Evolutionary conservation across 1,140 invertebrate species (phyloP).

Genomic region (Zaprionus capensis): DNA sequence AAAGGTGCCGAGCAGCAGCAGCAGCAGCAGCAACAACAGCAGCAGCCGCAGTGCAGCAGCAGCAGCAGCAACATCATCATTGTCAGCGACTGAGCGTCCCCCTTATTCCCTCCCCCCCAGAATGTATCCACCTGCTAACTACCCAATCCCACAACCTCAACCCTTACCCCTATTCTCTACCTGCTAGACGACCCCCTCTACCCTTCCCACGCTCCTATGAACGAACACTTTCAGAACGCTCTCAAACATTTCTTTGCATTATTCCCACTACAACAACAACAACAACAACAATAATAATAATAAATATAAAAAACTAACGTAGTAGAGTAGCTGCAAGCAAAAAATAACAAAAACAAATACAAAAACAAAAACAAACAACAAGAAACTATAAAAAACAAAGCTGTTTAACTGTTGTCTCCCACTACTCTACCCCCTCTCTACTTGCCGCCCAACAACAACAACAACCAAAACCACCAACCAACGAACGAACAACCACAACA

Average conservation of each 20-base stretch:
- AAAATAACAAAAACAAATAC: constrained; percentile 41
- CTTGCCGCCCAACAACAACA: constrained; percentile 59
- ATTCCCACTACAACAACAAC: constrained; percentile 33
- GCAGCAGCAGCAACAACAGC: constrained; percentile 62
- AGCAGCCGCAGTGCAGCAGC: constrained; percentile 40
- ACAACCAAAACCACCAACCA: constrained; percentile 55
- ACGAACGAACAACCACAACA: constrained; percentile 19
- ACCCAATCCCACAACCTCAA: neutral
- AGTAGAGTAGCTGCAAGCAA: constrained; percentile 76
- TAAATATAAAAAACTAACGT: constrained; percentile 51
- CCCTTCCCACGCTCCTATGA: constrained; percentile 5
- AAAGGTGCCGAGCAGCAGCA: constrained; percentile 39
- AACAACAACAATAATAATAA: constrained; percentile 16
- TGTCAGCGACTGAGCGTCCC: constrained; percentile 71
- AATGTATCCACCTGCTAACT: constrained; percentile 8
- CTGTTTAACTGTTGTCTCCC: constrained; percentile 79
- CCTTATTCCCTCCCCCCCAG: neutral
- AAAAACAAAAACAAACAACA: constrained; percentile 50
- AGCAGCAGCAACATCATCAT: constrained; percentile 82
- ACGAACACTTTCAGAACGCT: constrained; percentile 40
- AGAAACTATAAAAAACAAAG: constrained; percentile 58
- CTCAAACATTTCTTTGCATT: constrained; percentile 53
- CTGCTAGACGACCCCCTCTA: neutral
- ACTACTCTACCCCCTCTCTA: constrained; percentile 74
- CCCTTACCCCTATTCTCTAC: neutral